These are phyloP conservation scores for Daubentonia madagascariensis DNA, from an alignment of 2,113 vertebrate genomes.

Conservation along the genomic window DNA sequence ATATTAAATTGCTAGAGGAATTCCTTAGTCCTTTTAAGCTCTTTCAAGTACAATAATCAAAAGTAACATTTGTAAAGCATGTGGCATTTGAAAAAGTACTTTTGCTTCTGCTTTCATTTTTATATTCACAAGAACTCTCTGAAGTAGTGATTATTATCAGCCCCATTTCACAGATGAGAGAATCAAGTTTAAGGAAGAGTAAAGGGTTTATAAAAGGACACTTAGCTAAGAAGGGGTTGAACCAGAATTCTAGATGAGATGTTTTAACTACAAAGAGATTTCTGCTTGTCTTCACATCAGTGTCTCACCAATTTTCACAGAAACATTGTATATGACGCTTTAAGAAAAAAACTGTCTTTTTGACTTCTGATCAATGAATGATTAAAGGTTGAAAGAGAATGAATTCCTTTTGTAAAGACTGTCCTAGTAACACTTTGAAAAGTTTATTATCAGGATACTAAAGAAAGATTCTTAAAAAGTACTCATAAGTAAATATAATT, in stretches of 20 bases:
- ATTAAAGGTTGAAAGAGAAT: neutral
- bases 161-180: constrained; percentile 18
- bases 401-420: neutral
- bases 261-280: neutral
- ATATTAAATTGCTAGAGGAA: neutral
- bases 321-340: constrained; percentile 7
- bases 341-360: constrained; percentile 25
- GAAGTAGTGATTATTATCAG: neutral
- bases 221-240: neutral
- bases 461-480: neutral
- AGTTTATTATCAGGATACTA: neutral
- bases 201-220: neutral
- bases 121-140: neutral
- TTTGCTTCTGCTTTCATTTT: neutral
- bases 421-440: neutral
- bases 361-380: constrained; percentile 16
- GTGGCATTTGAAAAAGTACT: neutral
- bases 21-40: neutral
- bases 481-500: neutral
- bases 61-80: neutral
- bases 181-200: neutral
- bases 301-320: constrained; percentile 16
- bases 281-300: neutral
- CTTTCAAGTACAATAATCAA: neutral
- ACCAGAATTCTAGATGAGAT: neutral